A percentile compares a stretch with the other conserved stretches of the same genome.
phyloP scores from a whole-genome alignment of 2,113 vertebrate genomes.

The Podarcis raffonei region DNA sequence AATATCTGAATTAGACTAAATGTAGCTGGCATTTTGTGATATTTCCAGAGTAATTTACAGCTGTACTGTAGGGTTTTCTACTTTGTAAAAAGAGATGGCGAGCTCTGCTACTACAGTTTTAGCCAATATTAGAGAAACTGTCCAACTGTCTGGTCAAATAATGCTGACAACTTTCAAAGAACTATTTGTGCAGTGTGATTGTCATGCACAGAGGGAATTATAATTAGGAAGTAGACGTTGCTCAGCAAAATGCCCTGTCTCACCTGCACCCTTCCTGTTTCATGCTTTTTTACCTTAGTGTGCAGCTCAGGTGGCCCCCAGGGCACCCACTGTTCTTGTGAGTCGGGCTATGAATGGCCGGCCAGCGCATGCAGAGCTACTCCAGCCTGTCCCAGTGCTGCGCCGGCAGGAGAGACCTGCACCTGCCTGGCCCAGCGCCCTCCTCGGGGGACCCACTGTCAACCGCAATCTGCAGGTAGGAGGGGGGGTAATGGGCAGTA shows the following conservation, averaged over 20 bases:
- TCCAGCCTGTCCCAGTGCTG: conserved; percentile 32
- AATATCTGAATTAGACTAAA: background rate
- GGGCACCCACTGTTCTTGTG: conserved; percentile 67
- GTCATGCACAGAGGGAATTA: background rate
- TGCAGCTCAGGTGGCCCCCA: conserved; percentile 58
- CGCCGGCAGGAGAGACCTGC: conserved; percentile 24
- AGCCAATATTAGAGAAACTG: background rate
- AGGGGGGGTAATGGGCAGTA: background rate
- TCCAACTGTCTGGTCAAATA: background rate
- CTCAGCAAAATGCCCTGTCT: fast-evolving
- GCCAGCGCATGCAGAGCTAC: conserved; percentile 28
- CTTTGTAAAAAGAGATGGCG: background rate
- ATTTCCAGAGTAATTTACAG: background rate
- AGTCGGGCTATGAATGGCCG: conserved; percentile 70
- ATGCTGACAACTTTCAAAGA: background rate
- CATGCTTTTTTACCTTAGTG: conserved; percentile 52
- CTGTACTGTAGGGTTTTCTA: background rate
- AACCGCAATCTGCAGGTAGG: conserved; percentile 67
- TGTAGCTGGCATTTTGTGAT: background rate
- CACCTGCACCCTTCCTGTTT: fast-evolving
- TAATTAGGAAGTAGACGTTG: background rate
- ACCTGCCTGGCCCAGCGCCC: conserved; percentile 55
- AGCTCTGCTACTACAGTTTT: background rate
- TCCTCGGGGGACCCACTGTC: conserved; percentile 62
- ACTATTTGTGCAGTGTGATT: background rate